These are phyloP conservation scores for Cremastinae sp. DNA, from an alignment of 2,888 invertebrate genomes.

Conservation along the genomic window DNA sequence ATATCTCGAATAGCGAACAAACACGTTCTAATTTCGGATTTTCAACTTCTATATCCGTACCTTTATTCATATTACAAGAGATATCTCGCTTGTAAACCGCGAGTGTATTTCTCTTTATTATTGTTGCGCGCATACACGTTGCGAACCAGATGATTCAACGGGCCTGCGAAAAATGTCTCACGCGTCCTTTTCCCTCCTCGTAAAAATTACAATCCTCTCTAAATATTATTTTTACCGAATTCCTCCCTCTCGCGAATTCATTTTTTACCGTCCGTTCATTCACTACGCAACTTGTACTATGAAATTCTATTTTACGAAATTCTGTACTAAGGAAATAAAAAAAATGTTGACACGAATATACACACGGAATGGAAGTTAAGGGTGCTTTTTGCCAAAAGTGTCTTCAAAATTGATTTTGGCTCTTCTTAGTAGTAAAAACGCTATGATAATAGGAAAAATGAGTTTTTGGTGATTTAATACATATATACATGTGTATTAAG, in stretches of 20 bases:
- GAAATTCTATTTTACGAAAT: no score
- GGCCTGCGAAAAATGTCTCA: background rate
- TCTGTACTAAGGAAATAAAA: background rate
- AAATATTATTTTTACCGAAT: conserved; percentile 45
- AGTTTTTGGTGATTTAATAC: no score
- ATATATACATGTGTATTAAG: no score
- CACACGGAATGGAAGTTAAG: no score
- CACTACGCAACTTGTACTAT: no score
- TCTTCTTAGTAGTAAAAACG: no score
- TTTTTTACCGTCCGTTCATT: no score
- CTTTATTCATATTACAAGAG: conserved; percentile 79
- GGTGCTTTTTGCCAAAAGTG: no score
- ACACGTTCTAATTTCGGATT: conserved; percentile 76
- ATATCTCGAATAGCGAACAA: conserved; percentile 72
- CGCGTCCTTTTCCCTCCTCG: conserved; percentile 13
- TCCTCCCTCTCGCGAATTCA: background rate
- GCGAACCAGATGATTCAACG: no score
- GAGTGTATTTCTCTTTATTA: conserved; percentile 4
- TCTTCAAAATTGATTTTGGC: no score
- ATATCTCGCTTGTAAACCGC: conserved; percentile 55
- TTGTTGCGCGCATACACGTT: background rate
- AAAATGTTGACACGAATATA: background rate
- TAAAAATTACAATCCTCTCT: conserved; percentile 37
- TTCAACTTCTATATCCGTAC: conserved; percentile 74
- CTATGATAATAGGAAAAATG: no score